phyloP scores from a whole-genome alignment of 92 coral and sea anemone species.

The Porites lobata region DNA sequence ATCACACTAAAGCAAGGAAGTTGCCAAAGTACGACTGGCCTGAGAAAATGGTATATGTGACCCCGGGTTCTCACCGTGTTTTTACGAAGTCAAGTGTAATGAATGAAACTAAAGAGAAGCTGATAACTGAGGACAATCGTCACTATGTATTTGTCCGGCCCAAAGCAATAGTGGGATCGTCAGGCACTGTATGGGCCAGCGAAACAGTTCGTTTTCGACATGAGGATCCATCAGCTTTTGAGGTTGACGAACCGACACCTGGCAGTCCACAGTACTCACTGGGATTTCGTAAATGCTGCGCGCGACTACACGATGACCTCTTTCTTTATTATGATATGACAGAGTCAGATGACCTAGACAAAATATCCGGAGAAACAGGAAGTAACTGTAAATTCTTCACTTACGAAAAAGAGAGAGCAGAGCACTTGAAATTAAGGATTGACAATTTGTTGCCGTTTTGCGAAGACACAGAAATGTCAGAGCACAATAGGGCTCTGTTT shows the following conservation, averaged over 20 bases:
- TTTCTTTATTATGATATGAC: slow-evolving; percentile 31
- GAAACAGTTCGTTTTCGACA: too few relatives aligned
- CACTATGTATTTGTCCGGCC: slow-evolving; percentile 13
- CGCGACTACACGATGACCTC: slow-evolving; percentile 32
- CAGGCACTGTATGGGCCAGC: neutral
- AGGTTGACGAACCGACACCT: too few relatives aligned
- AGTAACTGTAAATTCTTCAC: slow-evolving; percentile 10
- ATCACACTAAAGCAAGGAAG: too few relatives aligned
- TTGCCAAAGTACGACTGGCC: too few relatives aligned
- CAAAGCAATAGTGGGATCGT: slow-evolving; percentile 13
- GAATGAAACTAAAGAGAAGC: slow-evolving; percentile 10
- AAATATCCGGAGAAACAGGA: slow-evolving; percentile 7
- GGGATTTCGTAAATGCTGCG: slow-evolving; percentile 41
- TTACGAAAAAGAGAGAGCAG: slow-evolving; percentile 45
- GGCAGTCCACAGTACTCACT: neutral
- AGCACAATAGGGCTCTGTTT: slow-evolving; percentile 43
- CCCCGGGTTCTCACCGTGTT: neutral
- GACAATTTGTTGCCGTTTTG: slow-evolving; percentile 41
- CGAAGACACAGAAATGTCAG: slow-evolving; percentile 50
- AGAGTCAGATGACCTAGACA: slow-evolving; percentile 30
- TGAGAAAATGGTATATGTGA: too few relatives aligned
- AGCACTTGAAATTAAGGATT: slow-evolving; percentile 39
- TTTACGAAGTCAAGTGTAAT: neutral
- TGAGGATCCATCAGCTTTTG: neutral
- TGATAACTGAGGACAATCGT: slow-evolving; percentile 11